Conservation (phyloP, 1,140 invertebrate species). For the Trachymyrmex cornetzi region DNA sequence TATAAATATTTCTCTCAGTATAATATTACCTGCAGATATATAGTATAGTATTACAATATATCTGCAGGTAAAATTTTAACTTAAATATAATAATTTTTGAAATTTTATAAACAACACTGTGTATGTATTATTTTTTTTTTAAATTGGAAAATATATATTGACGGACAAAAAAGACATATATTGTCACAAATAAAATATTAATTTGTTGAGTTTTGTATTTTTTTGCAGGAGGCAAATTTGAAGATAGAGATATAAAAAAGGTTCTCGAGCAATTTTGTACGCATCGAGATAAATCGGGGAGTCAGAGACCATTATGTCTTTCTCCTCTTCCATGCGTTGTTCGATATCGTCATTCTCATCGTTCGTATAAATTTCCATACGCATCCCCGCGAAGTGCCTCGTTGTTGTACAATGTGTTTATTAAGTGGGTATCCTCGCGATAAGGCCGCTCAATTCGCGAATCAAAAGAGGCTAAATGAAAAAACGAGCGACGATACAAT, state of each 20-base stretch:
- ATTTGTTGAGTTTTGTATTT: not conserved
- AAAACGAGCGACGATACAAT: conserved; percentile 18
- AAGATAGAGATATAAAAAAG: conserved; percentile 76
- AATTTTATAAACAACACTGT: not conserved
- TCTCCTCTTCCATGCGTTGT: conserved; percentile 23
- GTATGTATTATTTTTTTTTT: not conserved
- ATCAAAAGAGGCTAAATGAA: conserved; percentile 23
- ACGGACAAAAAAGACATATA: too few relatives aligned
- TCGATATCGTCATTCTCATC: conserved; percentile 76
- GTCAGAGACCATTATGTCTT: conserved; percentile 71
- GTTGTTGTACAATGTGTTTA: conserved; percentile 77
- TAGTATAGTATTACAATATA: not conserved
- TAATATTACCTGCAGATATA: too few relatives aligned
- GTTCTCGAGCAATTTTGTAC: conserved; percentile 45
- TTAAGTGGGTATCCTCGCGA: conserved; percentile 73
- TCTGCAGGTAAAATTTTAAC: not conserved
- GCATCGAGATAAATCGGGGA: conserved; percentile 35
- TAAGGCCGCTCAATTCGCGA: conserved; percentile 54
- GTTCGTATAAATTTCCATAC: conserved; percentile 82
- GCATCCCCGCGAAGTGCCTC: conserved; percentile 68
- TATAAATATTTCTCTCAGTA: too few relatives aligned
- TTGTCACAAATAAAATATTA: not conserved
- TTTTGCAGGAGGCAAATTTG: conserved; percentile 51
- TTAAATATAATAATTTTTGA: not conserved
- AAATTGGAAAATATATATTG: not conserved